Base-by-base conservation (phyloP, 2,113 vertebrate species). In the Cynoglossus semilaevis region DNA sequence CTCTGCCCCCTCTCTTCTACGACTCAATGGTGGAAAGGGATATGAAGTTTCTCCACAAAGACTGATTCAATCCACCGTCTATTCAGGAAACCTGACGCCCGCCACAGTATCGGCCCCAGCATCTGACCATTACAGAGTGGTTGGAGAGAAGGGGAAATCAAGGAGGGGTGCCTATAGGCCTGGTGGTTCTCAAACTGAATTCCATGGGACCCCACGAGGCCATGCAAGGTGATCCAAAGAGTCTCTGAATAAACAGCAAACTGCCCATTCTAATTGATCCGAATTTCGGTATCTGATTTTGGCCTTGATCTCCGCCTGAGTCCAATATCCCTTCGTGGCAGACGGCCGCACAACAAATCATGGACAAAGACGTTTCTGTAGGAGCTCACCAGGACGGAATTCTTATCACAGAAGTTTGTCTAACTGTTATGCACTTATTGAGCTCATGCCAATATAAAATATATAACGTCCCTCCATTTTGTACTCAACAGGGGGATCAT, bases 21-120 rank as follows among this genome's bases (percentile, higher is more conserved):
- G 78, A 86, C 87, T 92, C 92, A 93, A 92, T 80, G 90, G 86
- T 82, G 84, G 80, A 91, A 92, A 92, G 89, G 92, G 92, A 93
- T 94, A 93, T 95, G 93, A 90, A 88, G 90, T 95, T 97, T 95
- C 94, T 82, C 86, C 90, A 95, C 93, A 95, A 96, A 96, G 92
- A 86, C 77, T 89, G 90, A 94, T 94, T 95, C 92, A 94, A 90
- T 92, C 71, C 88, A 85, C 74, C 83, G 87, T 89, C 85, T 92
- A 87, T 76, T 88, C 85, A 78, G 82, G 94, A 95, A 97, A 95
- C 88, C 89, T 83, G 92, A 95, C 87, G 92, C 93, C 88, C 82
- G 87, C 79, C 71, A 88, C 92, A 92, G 91, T 92, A 93, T 94
- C 92, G 88, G 89, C 83, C 83, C 82, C 75, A 40, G 86, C 90